Evolutionary conservation across 2,888 invertebrate genomes (phyloP).

Genomic region (Oscheius sp.): DNA sequence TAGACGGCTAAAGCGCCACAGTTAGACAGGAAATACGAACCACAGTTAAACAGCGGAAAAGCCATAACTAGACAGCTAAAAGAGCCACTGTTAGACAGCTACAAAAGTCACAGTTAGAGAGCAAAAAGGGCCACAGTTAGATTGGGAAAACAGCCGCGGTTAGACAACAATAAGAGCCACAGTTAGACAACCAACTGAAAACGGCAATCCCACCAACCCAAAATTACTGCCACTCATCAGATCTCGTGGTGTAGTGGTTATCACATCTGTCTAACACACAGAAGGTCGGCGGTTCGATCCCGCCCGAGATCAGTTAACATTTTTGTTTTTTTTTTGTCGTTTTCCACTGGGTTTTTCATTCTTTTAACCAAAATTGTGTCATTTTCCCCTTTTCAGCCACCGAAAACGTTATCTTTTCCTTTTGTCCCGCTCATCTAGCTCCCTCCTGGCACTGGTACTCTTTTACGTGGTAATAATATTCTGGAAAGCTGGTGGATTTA

Average conservation of each 20-base stretch:
- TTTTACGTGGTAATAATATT: slow-evolving; percentile 67
- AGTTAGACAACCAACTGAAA: too few relatives aligned
- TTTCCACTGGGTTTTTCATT: neutral
- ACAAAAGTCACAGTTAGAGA: too few relatives aligned
- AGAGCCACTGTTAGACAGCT: too few relatives aligned
- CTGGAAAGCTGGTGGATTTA: slow-evolving; percentile 65
- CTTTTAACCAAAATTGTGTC: neutral
- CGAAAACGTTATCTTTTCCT: slow-evolving; percentile 66
- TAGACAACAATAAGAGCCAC: too few relatives aligned
- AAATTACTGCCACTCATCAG: slow-evolving; percentile 42
- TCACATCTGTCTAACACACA: slow-evolving; percentile 63
- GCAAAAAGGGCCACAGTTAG: too few relatives aligned
- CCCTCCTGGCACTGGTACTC: slow-evolving; percentile 61
- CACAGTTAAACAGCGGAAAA: too few relatives aligned
- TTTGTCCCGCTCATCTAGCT: slow-evolving; percentile 60
- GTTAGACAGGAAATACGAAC: too few relatives aligned
- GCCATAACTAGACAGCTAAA: too few relatives aligned
- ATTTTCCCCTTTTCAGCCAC: slow-evolving; percentile 66
- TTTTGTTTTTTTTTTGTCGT: neutral
- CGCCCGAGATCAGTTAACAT: slow-evolving; percentile 53
- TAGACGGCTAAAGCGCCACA: too few relatives aligned
- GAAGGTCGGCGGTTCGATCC: slow-evolving; percentile 62
- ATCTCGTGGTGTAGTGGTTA: slow-evolving; percentile 54
- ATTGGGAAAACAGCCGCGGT: too few relatives aligned
- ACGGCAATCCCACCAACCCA: too few relatives aligned